Conservation (phyloP, 2,888 invertebrate genomes). For the Drosophila phalerata region DNA sequence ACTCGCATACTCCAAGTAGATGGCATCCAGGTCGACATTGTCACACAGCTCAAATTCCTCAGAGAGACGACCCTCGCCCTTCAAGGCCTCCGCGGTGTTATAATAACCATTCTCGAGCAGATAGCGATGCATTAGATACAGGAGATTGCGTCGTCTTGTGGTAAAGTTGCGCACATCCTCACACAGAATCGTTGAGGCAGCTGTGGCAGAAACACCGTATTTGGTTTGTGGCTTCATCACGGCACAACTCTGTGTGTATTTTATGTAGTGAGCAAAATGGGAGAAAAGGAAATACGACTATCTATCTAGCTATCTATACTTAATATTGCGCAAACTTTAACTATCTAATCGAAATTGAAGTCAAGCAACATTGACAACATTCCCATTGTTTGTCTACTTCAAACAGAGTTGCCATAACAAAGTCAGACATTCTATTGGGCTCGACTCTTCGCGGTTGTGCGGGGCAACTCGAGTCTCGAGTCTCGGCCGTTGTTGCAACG, state of each 20-base stretch:
- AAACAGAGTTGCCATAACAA: slow-evolving; percentile 61
- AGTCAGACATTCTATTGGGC: not conserved
- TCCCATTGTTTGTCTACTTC: slow-evolving; percentile 44
- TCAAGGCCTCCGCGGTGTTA: slow-evolving; percentile 89
- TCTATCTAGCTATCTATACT: slow-evolving; percentile 8
- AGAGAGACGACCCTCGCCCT: slow-evolving; percentile 90
- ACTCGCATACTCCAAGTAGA: slow-evolving; percentile 95
- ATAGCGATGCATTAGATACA: slow-evolving; percentile 90
- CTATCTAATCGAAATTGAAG: slow-evolving; percentile 34
- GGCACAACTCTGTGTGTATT: not conserved
- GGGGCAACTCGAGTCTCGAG: slow-evolving; percentile 17
- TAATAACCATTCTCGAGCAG: slow-evolving; percentile 89
- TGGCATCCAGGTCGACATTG: slow-evolving; percentile 95
- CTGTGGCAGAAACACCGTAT: slow-evolving; percentile 64
- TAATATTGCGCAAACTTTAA: slow-evolving; percentile 20
- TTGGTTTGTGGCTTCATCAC: slow-evolving; percentile 68
- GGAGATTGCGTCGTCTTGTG: slow-evolving; percentile 86
- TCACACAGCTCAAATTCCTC: slow-evolving; percentile 92
- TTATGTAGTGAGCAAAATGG: not conserved
- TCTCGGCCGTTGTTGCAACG: too few species aligned
- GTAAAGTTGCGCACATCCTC: slow-evolving; percentile 83
- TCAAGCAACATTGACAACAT: slow-evolving; percentile 37
- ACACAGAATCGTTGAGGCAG: slow-evolving; percentile 57
- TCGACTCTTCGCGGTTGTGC: slow-evolving; percentile 2
- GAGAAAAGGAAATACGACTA: not conserved